Conservation (phyloP, 2,888 invertebrate genomes). For the Papilio gigon region DNA sequence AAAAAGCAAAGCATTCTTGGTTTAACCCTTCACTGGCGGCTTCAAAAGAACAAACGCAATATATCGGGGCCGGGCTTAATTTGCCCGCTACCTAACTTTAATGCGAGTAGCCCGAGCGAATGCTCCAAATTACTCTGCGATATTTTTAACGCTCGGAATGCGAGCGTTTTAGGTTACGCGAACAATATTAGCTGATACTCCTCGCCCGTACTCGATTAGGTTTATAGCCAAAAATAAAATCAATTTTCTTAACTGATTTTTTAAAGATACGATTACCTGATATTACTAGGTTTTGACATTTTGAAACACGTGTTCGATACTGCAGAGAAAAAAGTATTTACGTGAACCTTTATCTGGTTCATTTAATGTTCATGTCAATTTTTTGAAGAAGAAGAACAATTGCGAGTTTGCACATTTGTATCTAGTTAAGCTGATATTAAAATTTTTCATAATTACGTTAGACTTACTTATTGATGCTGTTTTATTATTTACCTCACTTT, state of each 20-base stretch:
- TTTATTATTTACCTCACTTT: background rate
- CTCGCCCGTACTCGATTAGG: constrained; percentile 46
- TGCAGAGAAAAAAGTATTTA: background rate
- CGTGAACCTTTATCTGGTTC: too few relatives aligned
- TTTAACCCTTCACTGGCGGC: constrained; percentile 80
- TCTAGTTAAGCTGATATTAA: too few relatives aligned
- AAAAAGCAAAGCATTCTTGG: constrained; percentile 83
- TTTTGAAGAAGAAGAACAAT: too few relatives aligned
- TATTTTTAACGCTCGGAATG: constrained; percentile 81
- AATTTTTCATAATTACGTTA: too few relatives aligned
- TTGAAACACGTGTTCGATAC: background rate
- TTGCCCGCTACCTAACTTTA: constrained; percentile 77
- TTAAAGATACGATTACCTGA: background rate
- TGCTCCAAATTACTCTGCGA: constrained; percentile 80
- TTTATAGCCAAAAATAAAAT: constrained; percentile 26
- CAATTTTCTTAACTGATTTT: background rate
- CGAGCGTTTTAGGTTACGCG: constrained; percentile 74
- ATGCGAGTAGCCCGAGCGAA: constrained; percentile 74
- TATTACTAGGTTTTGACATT: background rate
- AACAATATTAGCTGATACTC: constrained; percentile 71
- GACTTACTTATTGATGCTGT: background rate
- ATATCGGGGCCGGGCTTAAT: constrained; percentile 80
- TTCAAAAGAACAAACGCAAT: constrained; percentile 83
- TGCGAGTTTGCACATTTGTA: too few relatives aligned
- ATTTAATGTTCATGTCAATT: too few relatives aligned